These are phyloP conservation scores for Prosopocoilus inquinatus DNA, from an alignment of 2,888 invertebrate genomes.

Conservation along the genomic window DNA sequence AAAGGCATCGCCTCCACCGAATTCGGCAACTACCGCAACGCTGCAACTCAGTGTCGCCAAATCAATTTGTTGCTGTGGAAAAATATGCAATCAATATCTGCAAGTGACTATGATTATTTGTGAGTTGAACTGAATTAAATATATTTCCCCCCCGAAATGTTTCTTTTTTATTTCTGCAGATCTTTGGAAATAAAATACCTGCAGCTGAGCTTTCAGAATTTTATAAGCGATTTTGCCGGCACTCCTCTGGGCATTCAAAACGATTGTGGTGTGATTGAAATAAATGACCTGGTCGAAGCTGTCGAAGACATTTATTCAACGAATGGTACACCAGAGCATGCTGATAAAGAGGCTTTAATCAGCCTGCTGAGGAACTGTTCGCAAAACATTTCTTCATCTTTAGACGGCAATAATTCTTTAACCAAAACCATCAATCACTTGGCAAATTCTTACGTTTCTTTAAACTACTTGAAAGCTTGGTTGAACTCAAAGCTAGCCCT, in stretches of 20 bases:
- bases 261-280: slow-evolving; percentile 1
- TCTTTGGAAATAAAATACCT: slow-evolving; percentile 12
- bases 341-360: slow-evolving; percentile 23
- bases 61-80: slow-evolving; percentile 61
- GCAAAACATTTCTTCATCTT: slow-evolving; percentile 16
- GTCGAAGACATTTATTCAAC: slow-evolving; percentile 4
- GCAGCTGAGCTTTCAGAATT: not conserved
- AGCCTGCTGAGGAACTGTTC: slow-evolving; percentile 24
- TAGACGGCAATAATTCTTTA: slow-evolving; percentile 7
- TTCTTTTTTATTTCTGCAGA: not conserved
- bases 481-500: slow-evolving; percentile 63
- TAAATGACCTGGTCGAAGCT: not conserved
- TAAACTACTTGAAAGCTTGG: slow-evolving; percentile 58
- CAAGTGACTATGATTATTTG: slow-evolving; percentile 48
- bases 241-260: slow-evolving; percentile 3
- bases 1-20: slow-evolving; percentile 48
- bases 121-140: slow-evolving; percentile 19
- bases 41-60: slow-evolving; percentile 52
- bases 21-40: slow-evolving; percentile 54
- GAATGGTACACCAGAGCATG: not conserved
- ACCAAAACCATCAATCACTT: slow-evolving; percentile 27
- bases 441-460: slow-evolving; percentile 43
- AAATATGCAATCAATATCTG: slow-evolving; percentile 57
- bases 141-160: not conserved
- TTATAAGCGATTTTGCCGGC: slow-evolving; percentile 10